Evolutionary conservation across 2,113 vertebrate genomes (phyloP).

Genomic region (Muscicapa adusta): DNA sequence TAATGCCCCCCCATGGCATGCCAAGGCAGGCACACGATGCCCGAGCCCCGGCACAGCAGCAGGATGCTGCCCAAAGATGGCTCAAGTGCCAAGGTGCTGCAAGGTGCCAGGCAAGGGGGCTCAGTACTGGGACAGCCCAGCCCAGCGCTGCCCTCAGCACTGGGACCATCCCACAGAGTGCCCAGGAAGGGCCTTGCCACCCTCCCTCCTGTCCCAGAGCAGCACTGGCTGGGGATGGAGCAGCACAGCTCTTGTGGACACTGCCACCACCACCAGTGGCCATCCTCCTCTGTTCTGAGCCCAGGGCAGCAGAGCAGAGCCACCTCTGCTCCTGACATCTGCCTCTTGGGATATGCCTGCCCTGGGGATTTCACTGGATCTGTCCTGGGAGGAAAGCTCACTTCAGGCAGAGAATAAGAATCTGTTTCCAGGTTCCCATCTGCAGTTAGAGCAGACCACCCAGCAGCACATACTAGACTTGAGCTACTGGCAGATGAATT

Average conservation of each 20-base stretch:
- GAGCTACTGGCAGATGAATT: conserved; percentile 12
- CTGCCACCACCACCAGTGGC: fast-evolving
- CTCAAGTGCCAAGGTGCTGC: not conserved
- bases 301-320: not conserved
- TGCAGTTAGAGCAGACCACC: conserved; percentile 14
- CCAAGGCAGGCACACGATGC: not conserved
- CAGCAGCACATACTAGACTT: conserved; percentile 4
- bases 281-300: not conserved
- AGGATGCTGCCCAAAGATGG: not conserved
- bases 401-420: not conserved
- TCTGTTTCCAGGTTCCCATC: not conserved
- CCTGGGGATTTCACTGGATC: not conserved
- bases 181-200: fast-evolving
- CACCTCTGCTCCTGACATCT: not conserved
- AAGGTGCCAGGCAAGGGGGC: not conserved
- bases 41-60: fast-evolving
- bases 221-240: fast-evolving
- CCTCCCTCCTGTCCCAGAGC: not conserved
- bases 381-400: not conserved
- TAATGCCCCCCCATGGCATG: fast-evolving
- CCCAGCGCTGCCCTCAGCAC: fast-evolving
- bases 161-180: fast-evolving
- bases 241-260: fast-evolving
- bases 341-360: not conserved
- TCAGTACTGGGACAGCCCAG: not conserved